These are phyloP conservation scores for Sebastes trivittatus DNA, from an alignment of 2,797 vertebrate species.

Conservation along the genomic window DNA sequence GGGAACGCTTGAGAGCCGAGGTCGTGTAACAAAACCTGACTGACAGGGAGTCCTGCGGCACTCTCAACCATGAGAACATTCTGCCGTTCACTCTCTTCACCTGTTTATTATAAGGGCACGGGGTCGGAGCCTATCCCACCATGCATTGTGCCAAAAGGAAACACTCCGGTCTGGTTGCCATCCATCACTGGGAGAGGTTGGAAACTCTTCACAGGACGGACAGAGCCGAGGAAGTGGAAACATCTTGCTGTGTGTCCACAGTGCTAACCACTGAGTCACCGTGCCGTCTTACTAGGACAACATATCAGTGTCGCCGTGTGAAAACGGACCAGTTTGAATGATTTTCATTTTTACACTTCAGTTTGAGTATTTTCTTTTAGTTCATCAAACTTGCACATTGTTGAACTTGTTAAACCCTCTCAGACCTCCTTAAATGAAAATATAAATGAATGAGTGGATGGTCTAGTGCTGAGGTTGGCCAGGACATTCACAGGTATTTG, in stretches of 20 bases:
- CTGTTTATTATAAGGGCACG: slow-evolving; percentile 40
- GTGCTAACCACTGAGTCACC: not conserved
- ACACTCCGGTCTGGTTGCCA: not conserved
- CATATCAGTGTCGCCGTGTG: slow-evolving; percentile 10
- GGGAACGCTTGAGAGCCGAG: not conserved
- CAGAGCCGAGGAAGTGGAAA: slow-evolving; percentile 14
- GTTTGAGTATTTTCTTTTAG: not conserved
- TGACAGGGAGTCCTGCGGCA: slow-evolving; percentile 17
- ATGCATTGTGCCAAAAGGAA: slow-evolving; percentile 36
- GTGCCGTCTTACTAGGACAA: not conserved
- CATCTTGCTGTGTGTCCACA: slow-evolving; percentile 18
- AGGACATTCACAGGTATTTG: not conserved
- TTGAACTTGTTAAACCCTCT: not conserved
- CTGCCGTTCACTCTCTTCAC: slow-evolving; percentile 27
- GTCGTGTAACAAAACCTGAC: slow-evolving; percentile 30
- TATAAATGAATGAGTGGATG: not conserved
- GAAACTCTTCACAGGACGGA: not conserved
- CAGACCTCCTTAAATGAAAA: not conserved
- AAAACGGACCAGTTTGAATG: not conserved
- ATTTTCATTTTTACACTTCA: not conserved
- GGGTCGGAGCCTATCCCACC: slow-evolving; percentile 31
- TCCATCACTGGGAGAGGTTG: slow-evolving; percentile 12
- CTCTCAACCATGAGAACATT: slow-evolving; percentile 11
- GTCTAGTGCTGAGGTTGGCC: not conserved
- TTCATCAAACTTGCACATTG: not conserved